phyloP scores from a whole-genome alignment of 2,888 invertebrate species.

The Drosophila mercatorum region DNA sequence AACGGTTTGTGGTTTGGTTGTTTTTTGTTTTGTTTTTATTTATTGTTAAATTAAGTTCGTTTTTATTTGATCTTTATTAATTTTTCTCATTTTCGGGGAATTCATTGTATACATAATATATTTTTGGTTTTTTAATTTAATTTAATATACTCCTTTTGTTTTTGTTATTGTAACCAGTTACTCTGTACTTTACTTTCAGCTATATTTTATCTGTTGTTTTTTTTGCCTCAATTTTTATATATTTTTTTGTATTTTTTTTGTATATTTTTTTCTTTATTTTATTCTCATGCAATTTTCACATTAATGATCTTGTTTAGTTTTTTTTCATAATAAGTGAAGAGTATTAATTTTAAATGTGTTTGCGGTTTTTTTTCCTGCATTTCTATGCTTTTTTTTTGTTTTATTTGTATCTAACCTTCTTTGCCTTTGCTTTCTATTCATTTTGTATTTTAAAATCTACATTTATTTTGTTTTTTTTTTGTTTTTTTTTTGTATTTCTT shows the following conservation, averaged over 20 bases:
- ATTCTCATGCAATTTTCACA: slow-evolving; percentile 66
- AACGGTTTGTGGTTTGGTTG: slow-evolving; percentile 50
- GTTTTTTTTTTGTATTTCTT: slow-evolving; percentile 34
- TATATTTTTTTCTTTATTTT: slow-evolving; percentile 38
- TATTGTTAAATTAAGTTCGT: slow-evolving; percentile 68
- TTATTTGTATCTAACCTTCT: slow-evolving; percentile 46
- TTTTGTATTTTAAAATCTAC: slow-evolving; percentile 77
- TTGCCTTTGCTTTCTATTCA: slow-evolving; percentile 32
- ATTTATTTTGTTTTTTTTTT: slow-evolving; percentile 56
- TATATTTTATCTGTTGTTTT: slow-evolving; percentile 49
- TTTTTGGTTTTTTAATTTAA: slow-evolving; percentile 49
- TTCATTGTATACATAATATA: slow-evolving; percentile 74
- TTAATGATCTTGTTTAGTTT: slow-evolving; percentile 59
- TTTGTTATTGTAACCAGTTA: slow-evolving; percentile 78
- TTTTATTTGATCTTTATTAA: slow-evolving; percentile 58
- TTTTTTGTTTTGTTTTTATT: slow-evolving; percentile 23
- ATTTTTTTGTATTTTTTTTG: slow-evolving; percentile 37
- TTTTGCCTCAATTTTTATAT: slow-evolving; percentile 49
- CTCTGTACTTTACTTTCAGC: slow-evolving; percentile 70
- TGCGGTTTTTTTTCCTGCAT: slow-evolving; percentile 43
- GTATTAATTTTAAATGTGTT: slow-evolving; percentile 76
- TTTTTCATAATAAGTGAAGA: slow-evolving; percentile 79
- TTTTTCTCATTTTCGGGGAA: slow-evolving; percentile 44
- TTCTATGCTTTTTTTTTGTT: slow-evolving; percentile 48
- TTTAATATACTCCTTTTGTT: slow-evolving; percentile 64